Base-by-base conservation (phyloP, 1,140 invertebrate species). In the Stegodyphus dumicola region DNA sequence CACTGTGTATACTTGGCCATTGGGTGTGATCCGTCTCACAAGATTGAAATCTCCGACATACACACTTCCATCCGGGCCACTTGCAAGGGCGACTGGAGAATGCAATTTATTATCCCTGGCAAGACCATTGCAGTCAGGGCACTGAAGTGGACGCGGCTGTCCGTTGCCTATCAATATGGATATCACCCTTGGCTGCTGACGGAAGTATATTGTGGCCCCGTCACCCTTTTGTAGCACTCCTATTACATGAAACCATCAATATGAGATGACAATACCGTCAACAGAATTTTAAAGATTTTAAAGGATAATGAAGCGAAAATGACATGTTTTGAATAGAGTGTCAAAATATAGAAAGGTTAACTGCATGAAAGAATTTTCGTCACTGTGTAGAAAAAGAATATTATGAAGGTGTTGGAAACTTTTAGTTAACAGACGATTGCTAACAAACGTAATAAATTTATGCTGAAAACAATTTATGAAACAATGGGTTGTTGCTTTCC, bases 151-250 rank as follows among this genome's bases (percentile, higher is more conserved):
- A 69, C 97, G 92, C 88, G 97, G 96, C 87, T 95, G 94, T 1
- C 97, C 97, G 90, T 96, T 96, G 9, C 97, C 97, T 93, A 99
- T 95, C 2, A 96, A 94, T n/a, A 96, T 97, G 15, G 96, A 91
- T 70, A 98, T 95, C 3, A 97, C 95, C 77, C 96, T 92, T 0
- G 97, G 97, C 89, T 97, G 96, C 89, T 99, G 96, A 89, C 97
- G 97, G 88, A 99, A 90, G 90, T 98, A 99, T 85, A 98, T 97
- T 89, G 98, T 99, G 0, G 96, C 95, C 33, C 98, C 98, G 90
- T 99, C 98, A 51, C 98, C 98, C 90, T 98, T 98, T 91, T 99
- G 97, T 2, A 99, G 92, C 87, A 99, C 98, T 49, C 96, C 97
- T 93, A 98, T 90, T 67, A 53, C 53, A 87, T 60, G 56, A 60